These are phyloP conservation scores for Arctocebus calabarensis DNA, from an alignment of 2,797 vertebrate species.

Conservation along the genomic window DNA sequence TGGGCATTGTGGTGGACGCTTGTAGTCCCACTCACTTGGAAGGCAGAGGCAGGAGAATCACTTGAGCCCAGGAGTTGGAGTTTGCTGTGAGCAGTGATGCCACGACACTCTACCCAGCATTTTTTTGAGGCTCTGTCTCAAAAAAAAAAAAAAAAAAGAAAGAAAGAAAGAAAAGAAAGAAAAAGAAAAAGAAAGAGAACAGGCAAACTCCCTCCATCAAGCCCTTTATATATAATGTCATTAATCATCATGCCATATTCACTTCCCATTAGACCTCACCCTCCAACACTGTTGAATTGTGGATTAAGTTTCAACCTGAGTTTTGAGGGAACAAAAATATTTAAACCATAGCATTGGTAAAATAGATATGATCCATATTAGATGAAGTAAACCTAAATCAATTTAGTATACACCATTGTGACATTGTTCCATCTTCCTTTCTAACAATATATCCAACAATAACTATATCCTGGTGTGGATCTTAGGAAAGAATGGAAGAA, in stretches of 20 bases:
- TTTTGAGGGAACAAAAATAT: not conserved
- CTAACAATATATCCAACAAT: not conserved
- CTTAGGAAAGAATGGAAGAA: not conserved
- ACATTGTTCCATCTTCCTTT: not conserved
- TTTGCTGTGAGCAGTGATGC: no score
- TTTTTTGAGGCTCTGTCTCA: no score
- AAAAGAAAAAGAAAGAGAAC: not conserved
- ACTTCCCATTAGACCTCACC: not conserved
- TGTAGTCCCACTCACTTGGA: no score
- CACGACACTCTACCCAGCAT: no score
- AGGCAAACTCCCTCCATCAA: not conserved
- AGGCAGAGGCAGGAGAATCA: no score
- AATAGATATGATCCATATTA: not conserved
- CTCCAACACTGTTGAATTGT: not conserved
- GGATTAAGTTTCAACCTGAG: not conserved
- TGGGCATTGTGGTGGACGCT: no score
- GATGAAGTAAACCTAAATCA: slow-evolving; percentile 7
- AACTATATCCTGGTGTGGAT: not conserved
- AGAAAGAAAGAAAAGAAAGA: no score
- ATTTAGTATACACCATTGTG: not conserved
- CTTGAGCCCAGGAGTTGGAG: no score
- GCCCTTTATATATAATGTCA: not conserved
- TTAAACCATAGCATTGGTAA: not conserved
- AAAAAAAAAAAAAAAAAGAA: no score
- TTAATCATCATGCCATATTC: not conserved